Evolutionary conservation across 2,797 vertebrate genomes (phyloP).

Genomic region (Eidolon dupreanum): DNA sequence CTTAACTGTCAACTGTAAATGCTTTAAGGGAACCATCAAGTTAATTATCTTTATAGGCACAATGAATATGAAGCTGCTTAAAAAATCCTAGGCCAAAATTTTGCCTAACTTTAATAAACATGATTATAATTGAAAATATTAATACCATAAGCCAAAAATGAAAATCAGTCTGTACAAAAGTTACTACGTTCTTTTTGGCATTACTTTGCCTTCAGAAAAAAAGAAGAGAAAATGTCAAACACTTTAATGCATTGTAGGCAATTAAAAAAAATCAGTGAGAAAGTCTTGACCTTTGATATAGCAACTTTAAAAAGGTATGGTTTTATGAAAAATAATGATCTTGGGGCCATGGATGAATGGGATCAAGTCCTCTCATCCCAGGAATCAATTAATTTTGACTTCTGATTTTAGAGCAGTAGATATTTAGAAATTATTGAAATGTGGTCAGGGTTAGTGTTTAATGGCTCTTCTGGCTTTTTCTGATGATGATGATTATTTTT

Average conservation of each 20-base stretch:
- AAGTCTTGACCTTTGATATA: slow-evolving; percentile 21
- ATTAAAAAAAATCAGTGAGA: background rate
- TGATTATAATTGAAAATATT: background rate
- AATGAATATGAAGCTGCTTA: background rate
- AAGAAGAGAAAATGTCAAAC: slow-evolving; percentile 27
- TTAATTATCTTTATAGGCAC: background rate
- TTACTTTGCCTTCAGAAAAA: background rate
- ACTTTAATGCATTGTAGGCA: background rate
- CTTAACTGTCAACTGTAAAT: background rate
- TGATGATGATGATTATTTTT: background rate
- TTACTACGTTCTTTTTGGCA: background rate
- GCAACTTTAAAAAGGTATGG: background rate
- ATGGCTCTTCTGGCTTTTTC: background rate
- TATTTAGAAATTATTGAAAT: background rate
- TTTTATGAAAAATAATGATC: background rate
- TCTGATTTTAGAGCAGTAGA: background rate
- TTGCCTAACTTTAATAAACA: background rate
- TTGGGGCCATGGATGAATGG: background rate
- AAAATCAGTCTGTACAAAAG: background rate
- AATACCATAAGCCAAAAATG: background rate
- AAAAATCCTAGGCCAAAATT: background rate
- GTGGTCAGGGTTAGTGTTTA: background rate
- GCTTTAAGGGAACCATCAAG: background rate
- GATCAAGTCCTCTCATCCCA: background rate
- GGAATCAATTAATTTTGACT: background rate